Evolutionary conservation across 1,140 invertebrate genomes (phyloP), one percentile per base, ranked within the genome.

Genomic region (Eubasilissa regina): DNA sequence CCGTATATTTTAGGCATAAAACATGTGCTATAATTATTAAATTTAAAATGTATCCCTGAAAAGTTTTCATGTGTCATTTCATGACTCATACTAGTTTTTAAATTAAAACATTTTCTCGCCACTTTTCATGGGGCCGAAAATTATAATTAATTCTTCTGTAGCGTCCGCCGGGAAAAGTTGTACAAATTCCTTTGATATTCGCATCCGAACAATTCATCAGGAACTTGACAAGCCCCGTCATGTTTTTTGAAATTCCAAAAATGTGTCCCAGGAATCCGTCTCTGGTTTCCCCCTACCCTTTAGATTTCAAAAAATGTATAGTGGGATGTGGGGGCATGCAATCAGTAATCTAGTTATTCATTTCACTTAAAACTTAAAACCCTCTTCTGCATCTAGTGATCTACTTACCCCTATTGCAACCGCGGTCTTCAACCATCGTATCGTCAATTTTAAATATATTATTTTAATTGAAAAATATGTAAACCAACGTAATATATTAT

Each of bases 171-270:
- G 11, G n/a, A 51, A 51, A 51, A 51, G n/a, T 12, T 15, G n/a
- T 1, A 51, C 3, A 51, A 51, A 51, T 51, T 51, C 48, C 48
- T 51, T 51, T 51, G 48, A 51, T 51, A 15, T 8, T 51, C 48
- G 48, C 48, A 13, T 51, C 48, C 48, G 48, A 51, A 51, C 48
- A 51, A 51, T 51, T 51, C 48, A 51, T 51, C 48, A 51, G 48
- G 48, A 3, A 15, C 48, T 13, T 51, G 48, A 51, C 48, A 15
- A 15, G 48, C 48, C 25, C 25, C 48, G 48, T 51, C n/a, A 15
- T 51, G 48, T 51, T 51, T 51, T 51, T 51, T 51, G 48, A 51
- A 51, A 51, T 51, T 51, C n/a, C 48, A 51, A 51, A 51, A 51
- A 51, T 51, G 48, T 51, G 48, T 51, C 48, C 48, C 48, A 51